Percentiles rank a stretch among this genome's conserved stretches.
Evolutionary conservation across 2,888 invertebrate species (phyloP).

Genomic region (Stictocephala bisonia): DNA sequence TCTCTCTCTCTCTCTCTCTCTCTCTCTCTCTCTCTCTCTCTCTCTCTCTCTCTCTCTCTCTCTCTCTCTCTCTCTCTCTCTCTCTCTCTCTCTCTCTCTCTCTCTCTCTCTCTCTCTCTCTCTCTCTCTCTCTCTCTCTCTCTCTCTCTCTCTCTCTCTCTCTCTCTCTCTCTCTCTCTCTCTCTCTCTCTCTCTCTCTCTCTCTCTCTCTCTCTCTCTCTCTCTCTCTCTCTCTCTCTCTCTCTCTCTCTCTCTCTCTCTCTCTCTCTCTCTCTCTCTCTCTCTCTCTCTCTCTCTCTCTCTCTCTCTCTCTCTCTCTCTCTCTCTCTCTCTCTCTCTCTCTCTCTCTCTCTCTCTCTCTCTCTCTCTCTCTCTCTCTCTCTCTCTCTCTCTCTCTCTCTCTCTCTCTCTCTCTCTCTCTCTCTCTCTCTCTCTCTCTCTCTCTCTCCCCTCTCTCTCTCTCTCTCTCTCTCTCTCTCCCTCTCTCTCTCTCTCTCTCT

Average conservation of each 20-base stretch:
- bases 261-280: not conserved
- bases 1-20: not conserved
- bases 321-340: slow-evolving; percentile 25
- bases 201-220: not conserved
- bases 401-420: not conserved
- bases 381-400: not conserved
- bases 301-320: slow-evolving; percentile 31
- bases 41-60: not conserved
- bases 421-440: not conserved
- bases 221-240: not conserved
- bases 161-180: slow-evolving; percentile 24
- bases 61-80: slow-evolving; percentile 50
- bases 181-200: slow-evolving; percentile 13
- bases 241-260: not conserved
- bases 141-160: slow-evolving; percentile 4
- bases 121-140: not conserved
- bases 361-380: slow-evolving; percentile 7
- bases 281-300: not conserved
- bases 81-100: slow-evolving; percentile 31
- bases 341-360: not conserved
- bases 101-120: slow-evolving; percentile 41
- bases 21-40: not conserved
- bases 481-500: not conserved
- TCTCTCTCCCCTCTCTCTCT: not conserved
- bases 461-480: not conserved